Conservation (phyloP, 2,797 vertebrate genomes). For the Chrysocyon brachyurus region DNA sequence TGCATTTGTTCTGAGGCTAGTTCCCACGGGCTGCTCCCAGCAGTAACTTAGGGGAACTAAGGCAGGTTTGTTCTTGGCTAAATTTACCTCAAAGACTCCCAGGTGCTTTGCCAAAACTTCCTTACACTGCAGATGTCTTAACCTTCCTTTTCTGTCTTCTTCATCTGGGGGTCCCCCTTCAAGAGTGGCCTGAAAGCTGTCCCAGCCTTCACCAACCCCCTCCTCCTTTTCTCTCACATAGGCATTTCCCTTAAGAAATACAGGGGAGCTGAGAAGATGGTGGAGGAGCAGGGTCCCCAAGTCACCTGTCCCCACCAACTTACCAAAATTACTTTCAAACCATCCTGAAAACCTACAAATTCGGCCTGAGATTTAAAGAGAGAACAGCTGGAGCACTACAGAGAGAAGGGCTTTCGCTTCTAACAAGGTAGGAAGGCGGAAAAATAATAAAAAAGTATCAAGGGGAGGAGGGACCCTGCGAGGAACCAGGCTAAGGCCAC, state of each 20-base stretch:
- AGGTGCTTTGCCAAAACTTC: not conserved
- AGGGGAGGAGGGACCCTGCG: fast-evolving
- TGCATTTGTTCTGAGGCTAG: not conserved
- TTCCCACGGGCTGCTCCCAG: not conserved
- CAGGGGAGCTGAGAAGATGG: too few species aligned
- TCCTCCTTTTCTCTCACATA: not conserved
- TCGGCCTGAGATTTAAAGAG: too few species aligned
- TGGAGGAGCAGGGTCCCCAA: too few species aligned
- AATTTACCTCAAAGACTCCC: not conserved
- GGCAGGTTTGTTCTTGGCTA: not conserved
- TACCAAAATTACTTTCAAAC: too few species aligned
- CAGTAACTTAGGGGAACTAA: not conserved
- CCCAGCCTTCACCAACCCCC: not conserved
- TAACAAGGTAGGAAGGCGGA: too few species aligned
- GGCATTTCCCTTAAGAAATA: not conserved
- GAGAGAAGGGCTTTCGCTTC: too few species aligned
- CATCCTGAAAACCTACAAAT: too few species aligned
- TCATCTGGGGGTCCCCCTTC: not conserved
- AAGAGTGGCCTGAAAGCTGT: not conserved
- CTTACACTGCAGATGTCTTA: not conserved
- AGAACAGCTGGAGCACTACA: too few species aligned
- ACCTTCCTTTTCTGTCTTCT: not conserved
- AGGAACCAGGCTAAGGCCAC: too few species aligned
- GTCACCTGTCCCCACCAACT: too few species aligned
- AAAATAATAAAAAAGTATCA: too few species aligned